Evolutionary conservation across 2,797 vertebrate species (phyloP), one percentile per base, ranked within the genome.

Genomic region (Valencia hispanica): DNA sequence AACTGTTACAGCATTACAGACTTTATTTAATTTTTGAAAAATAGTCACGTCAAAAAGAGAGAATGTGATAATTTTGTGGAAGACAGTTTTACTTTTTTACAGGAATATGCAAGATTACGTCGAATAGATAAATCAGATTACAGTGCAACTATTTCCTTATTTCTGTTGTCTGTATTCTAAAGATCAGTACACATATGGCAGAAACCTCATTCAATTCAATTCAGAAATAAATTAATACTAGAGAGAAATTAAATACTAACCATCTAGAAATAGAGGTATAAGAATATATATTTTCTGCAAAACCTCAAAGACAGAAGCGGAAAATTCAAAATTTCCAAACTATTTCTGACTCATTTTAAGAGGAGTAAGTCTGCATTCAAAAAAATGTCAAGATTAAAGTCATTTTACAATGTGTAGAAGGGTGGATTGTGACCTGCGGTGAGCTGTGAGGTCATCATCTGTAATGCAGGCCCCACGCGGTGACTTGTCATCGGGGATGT

Each of bases 401-500:
- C 2, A 17, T 68, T 22, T 70, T 51, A 45, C 70, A 57, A 65
- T 20, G 20, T 65, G 61, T 39, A 39, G 61, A 65, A 39, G 50
- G 50, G 48, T 17, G 63, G 77, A 68, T 34, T 3, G 63, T 77
- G 86, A 99, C 98, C 97, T 97, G 90, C 97, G 94, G 91, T 99
- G 97, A 3, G 96, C 91, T 0, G 97, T 94, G 53, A 97, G 96
- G 94, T 96, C 96, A 12, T 99, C 97, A 1, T 97, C 96, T 1
- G 86, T 94, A 92, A 97, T 95, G 94, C 97, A 96, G 17, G 95
- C 91, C 0, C 96, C 97, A 0, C 97, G 95, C 1, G 97, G 96
- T 2, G 70, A 94, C 85, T 96, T 97, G 86, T 99, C 98, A 17
- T 97, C 95, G 0, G 98, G 98, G 92, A 99, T 87, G 86, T 99